phyloP scores from a whole-genome alignment of 2,113 vertebrate genomes.

The Amphiprion ocellaris region DNA sequence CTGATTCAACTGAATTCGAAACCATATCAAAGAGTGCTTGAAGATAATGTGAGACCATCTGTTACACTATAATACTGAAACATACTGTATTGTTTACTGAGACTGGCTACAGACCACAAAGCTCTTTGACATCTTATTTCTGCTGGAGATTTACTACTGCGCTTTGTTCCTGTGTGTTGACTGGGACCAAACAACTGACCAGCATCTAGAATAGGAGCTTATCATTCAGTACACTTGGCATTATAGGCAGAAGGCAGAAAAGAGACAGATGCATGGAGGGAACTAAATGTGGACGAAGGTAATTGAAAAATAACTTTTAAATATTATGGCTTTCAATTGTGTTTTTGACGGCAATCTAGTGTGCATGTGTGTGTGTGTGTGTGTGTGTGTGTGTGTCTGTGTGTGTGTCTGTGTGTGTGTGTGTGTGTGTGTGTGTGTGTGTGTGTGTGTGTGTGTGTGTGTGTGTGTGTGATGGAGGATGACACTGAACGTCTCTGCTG shows the following conservation, averaged over 20 bases:
- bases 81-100: not conserved
- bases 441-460: not conserved
- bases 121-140: not conserved
- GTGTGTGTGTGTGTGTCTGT: not conserved
- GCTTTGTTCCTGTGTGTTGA: conserved; percentile 1
- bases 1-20: not conserved
- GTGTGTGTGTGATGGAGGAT: conserved; percentile 18
- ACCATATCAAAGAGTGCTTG: not conserved
- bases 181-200: conserved; percentile 14
- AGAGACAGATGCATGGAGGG: not conserved
- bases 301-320: conserved; percentile 25
- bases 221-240: not conserved
- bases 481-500: conserved; percentile 42
- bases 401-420: conserved; percentile 6
- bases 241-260: conserved; percentile 13
- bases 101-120: not conserved
- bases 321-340: conserved; percentile 10
- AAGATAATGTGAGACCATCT: not conserved
- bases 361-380: not conserved
- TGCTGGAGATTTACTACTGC: conserved; percentile 6
- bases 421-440: not conserved
- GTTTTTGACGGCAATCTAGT: conserved; percentile 7
- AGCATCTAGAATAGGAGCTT: not conserved
- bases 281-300: not conserved
- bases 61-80: not conserved